Conservation (phyloP, 1,140 invertebrate species). For the Lordiphosa stackelbergi region DNA sequence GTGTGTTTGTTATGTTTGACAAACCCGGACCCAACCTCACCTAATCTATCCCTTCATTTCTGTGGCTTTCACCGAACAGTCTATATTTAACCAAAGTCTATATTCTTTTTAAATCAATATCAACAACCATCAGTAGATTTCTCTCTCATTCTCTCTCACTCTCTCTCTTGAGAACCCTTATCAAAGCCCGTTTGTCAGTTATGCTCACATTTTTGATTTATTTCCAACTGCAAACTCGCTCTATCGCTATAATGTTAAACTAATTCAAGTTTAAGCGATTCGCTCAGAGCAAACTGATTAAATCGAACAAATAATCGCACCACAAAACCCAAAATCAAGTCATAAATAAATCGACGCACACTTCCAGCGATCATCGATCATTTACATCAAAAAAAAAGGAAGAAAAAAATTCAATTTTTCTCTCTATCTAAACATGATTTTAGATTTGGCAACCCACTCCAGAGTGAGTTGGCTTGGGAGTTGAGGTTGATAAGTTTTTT, state of each 20-base stretch:
- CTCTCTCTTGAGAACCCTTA: too few relatives aligned
- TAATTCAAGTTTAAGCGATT: conserved; percentile 49
- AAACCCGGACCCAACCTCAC: too few relatives aligned
- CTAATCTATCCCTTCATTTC: too few relatives aligned
- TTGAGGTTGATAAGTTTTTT: conserved; percentile 16
- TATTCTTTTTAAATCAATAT: conserved; percentile 31
- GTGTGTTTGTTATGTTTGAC: too few relatives aligned
- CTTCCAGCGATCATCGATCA: conserved; percentile 75
- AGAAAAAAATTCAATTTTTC: conserved; percentile 68
- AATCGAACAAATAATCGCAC: conserved; percentile 35
- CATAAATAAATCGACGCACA: conserved; percentile 73
- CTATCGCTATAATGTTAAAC: conserved; percentile 9
- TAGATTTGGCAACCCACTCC: conserved; percentile 70
- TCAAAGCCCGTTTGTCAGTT: conserved; percentile 33
- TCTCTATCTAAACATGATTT: conserved; percentile 73
- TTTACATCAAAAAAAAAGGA: conserved; percentile 35
- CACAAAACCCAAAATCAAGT: conserved; percentile 50
- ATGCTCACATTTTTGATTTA: conserved; percentile 50
- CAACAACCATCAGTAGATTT: too few relatives aligned
- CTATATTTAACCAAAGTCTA: neutral
- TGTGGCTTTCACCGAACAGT: too few relatives aligned
- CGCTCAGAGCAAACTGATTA: conserved; percentile 54
- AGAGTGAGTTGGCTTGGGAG: conserved; percentile 20
- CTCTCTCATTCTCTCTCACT: too few relatives aligned
- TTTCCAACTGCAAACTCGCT: conserved; percentile 20